Conservation (phyloP, 1,140 invertebrate genomes). For the Apis laboriosa region DNA sequence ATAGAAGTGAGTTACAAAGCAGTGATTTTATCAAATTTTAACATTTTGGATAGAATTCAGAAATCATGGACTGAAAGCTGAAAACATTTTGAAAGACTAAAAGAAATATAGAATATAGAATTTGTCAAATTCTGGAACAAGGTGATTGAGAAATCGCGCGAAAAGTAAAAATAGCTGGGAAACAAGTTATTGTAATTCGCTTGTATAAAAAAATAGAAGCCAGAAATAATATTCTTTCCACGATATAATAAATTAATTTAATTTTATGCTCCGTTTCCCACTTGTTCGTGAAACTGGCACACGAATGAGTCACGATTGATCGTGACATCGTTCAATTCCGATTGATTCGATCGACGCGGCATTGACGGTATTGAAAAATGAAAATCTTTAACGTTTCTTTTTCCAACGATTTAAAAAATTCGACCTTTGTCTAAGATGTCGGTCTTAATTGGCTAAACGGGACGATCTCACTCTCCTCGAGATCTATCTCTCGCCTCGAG, state of each 20-base stretch:
- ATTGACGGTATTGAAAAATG: too few relatives aligned
- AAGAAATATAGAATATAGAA: too few relatives aligned
- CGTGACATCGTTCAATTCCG: not conserved
- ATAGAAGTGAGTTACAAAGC: too few relatives aligned
- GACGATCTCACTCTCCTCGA: not conserved
- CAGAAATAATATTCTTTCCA: not conserved
- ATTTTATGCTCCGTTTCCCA: not conserved
- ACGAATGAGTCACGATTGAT: not conserved
- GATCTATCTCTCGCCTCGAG: not conserved
- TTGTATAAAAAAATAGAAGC: not conserved
- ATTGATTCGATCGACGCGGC: not conserved
- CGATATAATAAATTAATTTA: not conserved
- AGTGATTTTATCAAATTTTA: too few relatives aligned
- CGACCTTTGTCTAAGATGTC: too few relatives aligned
- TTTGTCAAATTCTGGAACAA: too few relatives aligned
- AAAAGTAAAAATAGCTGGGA: too few relatives aligned
- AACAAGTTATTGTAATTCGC: not conserved
- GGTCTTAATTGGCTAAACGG: not conserved
- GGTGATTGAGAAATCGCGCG: too few relatives aligned
- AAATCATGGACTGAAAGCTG: too few relatives aligned
- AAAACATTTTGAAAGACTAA: too few relatives aligned
- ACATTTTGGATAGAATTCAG: too few relatives aligned
- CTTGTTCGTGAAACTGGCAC: not conserved
- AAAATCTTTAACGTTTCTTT: not conserved
- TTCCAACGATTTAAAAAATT: not conserved